Conservation (phyloP, 2,113 vertebrate species). For the Erythrocebus patas region DNA sequence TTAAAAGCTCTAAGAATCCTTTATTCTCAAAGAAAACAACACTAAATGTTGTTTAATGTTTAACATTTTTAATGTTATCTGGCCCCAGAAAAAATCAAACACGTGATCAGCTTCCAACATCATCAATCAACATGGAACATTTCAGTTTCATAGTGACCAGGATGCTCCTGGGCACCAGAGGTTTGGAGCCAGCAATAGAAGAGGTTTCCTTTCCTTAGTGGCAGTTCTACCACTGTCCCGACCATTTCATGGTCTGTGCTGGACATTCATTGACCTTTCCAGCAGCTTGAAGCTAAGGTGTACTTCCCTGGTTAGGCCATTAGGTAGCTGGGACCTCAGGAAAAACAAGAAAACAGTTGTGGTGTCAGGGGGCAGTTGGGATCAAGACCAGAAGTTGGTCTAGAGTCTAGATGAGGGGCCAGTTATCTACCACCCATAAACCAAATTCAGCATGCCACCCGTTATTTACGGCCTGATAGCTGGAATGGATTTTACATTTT, state of each 20-base stretch:
- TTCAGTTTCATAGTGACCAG: neutral
- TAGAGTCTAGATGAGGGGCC: neutral
- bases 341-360: neutral
- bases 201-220: neutral
- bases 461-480: neutral
- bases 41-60: neutral
- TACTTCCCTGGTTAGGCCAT: neutral
- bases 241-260: too few relatives aligned
- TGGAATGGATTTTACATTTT: neutral
- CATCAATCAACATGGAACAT: neutral
- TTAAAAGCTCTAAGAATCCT: neutral
- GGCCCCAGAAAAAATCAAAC: neutral
- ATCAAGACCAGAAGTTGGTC: neutral
- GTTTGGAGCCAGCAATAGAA: neutral
- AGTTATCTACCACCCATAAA: neutral
- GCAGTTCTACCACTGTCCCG: neutral
- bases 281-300: neutral
- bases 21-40: neutral
- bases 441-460: neutral
- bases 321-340: neutral
- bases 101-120: neutral
- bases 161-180: neutral
- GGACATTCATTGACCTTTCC: neutral
- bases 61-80: neutral
- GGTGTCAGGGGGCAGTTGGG: fast-evolving